Evolutionary conservation across 2,113 vertebrate species (phyloP).

Genomic region (Sander lucioperca): DNA sequence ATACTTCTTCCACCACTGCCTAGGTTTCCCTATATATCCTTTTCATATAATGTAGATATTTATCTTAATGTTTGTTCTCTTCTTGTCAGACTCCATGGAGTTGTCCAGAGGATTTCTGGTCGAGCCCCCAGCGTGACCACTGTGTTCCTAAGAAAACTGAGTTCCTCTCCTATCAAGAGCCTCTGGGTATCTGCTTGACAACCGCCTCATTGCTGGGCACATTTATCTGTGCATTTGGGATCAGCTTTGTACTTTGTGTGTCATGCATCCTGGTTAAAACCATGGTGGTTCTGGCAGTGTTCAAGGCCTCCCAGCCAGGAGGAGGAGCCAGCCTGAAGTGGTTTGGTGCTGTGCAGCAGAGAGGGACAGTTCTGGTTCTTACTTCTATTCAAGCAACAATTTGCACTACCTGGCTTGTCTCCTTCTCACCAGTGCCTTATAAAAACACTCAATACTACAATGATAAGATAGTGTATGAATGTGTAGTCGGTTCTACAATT

Average conservation of each 20-base stretch:
- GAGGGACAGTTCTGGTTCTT: too few species aligned
- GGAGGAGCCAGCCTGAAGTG: conserved; percentile 59
- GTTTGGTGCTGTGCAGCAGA: conserved; percentile 49
- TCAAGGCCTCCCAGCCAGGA: conserved; percentile 59
- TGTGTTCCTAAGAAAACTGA: too few species aligned
- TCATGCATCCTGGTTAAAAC: conserved; percentile 70
- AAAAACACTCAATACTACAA: conserved; percentile 70
- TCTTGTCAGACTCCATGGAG: conserved; percentile 68
- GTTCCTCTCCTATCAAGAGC: too few species aligned
- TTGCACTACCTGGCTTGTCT: conserved; percentile 73
- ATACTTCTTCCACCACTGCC: too few species aligned
- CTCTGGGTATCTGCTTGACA: too few species aligned
- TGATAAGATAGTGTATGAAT: conserved; percentile 77
- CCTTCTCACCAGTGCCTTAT: conserved; percentile 57
- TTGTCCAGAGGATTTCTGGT: conserved; percentile 81
- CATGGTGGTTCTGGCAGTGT: conserved; percentile 64
- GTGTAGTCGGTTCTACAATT: conserved; percentile 70
- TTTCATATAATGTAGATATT: too few species aligned
- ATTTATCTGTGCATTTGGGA: conserved; percentile 37
- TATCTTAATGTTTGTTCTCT: not conserved
- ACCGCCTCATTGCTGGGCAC: too few species aligned
- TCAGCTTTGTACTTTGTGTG: conserved; percentile 64
- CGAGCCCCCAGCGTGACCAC: conserved; percentile 41
- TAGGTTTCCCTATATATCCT: too few species aligned
- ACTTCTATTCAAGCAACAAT: conserved; percentile 45